Conservation (phyloP, 2,113 vertebrate species). For the Paramormyrops kingsleyae region DNA sequence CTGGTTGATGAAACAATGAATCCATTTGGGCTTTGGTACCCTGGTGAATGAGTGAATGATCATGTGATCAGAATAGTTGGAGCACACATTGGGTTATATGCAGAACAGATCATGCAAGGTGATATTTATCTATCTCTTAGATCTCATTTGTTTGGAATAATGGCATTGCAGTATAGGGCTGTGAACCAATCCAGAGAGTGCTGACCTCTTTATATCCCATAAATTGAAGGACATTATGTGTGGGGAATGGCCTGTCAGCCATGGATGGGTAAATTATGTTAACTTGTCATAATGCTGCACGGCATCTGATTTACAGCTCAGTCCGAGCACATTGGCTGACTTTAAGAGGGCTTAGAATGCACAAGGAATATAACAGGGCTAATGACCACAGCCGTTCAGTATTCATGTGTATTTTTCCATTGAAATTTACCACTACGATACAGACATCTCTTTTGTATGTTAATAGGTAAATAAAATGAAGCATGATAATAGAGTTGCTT, state of each 20-base stretch:
- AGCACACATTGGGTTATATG: not conserved
- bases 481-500: not conserved
- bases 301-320: not conserved
- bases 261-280: not conserved
- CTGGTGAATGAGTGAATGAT: not conserved
- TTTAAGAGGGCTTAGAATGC: not conserved
- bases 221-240: conserved; percentile 5
- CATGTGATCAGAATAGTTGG: not conserved
- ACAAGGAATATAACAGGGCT: not conserved
- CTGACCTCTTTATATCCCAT: not conserved
- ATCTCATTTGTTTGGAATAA: not conserved
- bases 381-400: not conserved
- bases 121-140: conserved; percentile 3
- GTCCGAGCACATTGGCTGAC: not conserved
- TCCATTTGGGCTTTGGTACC: not conserved
- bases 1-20: not conserved
- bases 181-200: not conserved
- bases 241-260: not conserved
- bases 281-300: not conserved
- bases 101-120: not conserved
- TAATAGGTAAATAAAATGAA: not conserved
- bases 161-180: not conserved
- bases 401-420: not conserved
- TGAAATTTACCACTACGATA: not conserved
- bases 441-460: not conserved